These are phyloP conservation scores for Tapirus indicus DNA, from an alignment of 2,797 vertebrate genomes.

Conservation along the genomic window DNA sequence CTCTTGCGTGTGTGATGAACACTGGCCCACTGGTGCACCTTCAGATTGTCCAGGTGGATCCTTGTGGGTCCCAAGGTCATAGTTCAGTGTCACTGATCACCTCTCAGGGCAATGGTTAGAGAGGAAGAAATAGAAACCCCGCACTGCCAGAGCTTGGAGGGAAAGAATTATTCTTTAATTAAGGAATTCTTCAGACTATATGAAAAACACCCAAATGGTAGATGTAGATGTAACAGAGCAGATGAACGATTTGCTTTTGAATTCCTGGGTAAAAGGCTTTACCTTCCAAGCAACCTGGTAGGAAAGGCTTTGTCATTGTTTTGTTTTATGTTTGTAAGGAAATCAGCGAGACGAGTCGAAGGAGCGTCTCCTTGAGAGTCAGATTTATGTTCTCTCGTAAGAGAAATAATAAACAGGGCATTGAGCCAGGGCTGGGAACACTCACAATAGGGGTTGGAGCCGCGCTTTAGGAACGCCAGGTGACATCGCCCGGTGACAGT, in stretches of 20 bases:
- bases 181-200: background rate
- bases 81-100: background rate
- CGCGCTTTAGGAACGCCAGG: no score
- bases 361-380: background rate
- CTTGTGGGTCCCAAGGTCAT: background rate
- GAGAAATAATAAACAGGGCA: rapidly evolving
- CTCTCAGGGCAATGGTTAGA: background rate
- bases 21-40: no score
- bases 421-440: background rate
- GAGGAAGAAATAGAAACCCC: background rate
- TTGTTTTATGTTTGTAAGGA: background rate
- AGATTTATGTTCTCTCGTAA: background rate
- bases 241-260: background rate
- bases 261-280: background rate
- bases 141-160: background rate
- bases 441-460: no score
- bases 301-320: no score
- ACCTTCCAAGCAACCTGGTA: background rate
- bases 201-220: background rate
- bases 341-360: no score
- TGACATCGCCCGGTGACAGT: no score
- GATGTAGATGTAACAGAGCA: no score
- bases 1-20: no score
- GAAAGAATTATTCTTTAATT: background rate
- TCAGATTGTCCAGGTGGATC: background rate